Base-by-base conservation (phyloP, 2,888 invertebrate species). In the Cryptocheilus praepositus region DNA sequence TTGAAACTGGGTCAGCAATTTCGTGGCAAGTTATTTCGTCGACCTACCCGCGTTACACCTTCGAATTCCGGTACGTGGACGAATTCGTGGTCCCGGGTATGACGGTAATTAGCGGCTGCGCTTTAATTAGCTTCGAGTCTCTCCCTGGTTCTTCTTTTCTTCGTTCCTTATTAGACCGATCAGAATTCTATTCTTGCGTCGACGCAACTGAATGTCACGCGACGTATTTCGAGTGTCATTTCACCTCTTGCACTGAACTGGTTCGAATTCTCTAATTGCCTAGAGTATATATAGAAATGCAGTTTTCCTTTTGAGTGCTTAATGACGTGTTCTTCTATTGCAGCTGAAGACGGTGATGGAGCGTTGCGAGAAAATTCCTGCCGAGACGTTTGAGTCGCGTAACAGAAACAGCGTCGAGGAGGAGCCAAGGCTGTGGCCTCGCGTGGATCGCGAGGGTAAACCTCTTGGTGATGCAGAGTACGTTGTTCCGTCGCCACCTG, bases 281-380 rank as follows among this genome's bases (percentile, higher is more conserved):
- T 11, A 36, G 36, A 5, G 36, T 36, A 36, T 36, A 36, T 36
- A 36, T 36, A 36, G 36, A 36, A 36, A 2, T 1, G 8, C 36
- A 36, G 7, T 36, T 11, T 36, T 36, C 36, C 36, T 36, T 36
- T 36, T 7, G 11, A 7, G 11, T 11, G 11, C 1, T 11, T 36
- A 4, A 36, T 7, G 36, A 36, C 7, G 7, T 13, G 3, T n/a
- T 49, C 2, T 13, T 16, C 16, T 45, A 16, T 88, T 90, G 86
- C 91, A 93, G 90, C 88, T 93, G 80, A 93, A 93, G 88, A 93
- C 93, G 77, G 93, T 93, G 80, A 91, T 93, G 91, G 94, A 94
- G 89, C 90, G 92, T 80, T 92, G 92, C 86, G 92, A 93, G 86
- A 92, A 92, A 85, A 91, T 92, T 75, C 90, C 91, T 15, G 90